Conservation (phyloP, 2,113 vertebrate species). For the Eulacestoma nigropectus region DNA sequence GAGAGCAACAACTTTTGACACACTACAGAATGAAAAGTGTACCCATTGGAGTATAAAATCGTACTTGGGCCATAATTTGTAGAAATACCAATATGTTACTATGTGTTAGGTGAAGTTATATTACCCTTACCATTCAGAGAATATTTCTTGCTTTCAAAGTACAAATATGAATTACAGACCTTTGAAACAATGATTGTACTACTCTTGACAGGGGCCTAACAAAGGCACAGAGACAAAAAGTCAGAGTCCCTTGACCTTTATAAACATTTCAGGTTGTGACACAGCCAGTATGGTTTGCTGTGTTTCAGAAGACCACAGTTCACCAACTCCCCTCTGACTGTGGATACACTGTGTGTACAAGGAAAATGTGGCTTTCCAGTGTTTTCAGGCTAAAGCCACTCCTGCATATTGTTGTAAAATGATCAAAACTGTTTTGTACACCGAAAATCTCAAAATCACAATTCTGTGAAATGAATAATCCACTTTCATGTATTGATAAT, state of each 20-base stretch:
- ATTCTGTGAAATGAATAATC: not conserved
- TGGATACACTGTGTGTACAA: not conserved
- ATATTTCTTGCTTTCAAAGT: not conserved
- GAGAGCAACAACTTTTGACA: slow-evolving; percentile 64
- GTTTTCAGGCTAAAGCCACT: not conserved
- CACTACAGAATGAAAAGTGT: slow-evolving; percentile 40
- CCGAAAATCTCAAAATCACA: not conserved
- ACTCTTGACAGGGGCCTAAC: not conserved
- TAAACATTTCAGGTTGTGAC: not conserved
- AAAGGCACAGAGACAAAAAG: not conserved
- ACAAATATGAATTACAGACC: not conserved
- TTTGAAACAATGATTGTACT: not conserved
- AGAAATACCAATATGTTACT: not conserved
- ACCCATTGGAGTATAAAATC: slow-evolving; percentile 57
- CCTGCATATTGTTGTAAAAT: not conserved
- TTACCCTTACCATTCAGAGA: not conserved
- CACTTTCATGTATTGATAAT: not conserved
- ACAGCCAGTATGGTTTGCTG: not conserved
- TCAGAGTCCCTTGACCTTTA: slow-evolving; percentile 6
- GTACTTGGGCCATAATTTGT: not conserved
- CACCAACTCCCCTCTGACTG: not conserved
- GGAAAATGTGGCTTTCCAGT: not conserved
- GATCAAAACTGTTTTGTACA: not conserved
- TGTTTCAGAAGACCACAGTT: not conserved
- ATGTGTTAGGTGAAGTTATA: not conserved